Percentiles rank a stretch among this genome's conserved stretches.
Evolutionary conservation across 2,888 invertebrate genomes (phyloP).

Genomic region (Andrena hattorfiana): DNA sequence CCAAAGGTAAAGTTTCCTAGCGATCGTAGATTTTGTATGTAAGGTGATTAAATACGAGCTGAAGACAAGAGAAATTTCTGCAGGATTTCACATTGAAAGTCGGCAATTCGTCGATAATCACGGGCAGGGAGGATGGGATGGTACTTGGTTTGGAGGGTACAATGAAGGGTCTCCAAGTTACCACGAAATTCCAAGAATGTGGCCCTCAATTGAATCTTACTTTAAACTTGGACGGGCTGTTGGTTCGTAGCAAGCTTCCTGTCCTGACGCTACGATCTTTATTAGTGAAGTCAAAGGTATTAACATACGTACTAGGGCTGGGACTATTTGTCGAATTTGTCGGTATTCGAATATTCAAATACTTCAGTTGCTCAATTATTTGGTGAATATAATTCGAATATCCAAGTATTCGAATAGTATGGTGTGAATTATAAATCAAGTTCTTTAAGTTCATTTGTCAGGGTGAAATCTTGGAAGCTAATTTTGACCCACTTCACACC

Average conservation of each 20-base stretch:
- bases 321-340: no score
- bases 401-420: no score
- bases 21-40: no score
- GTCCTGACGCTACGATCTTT: slow-evolving; percentile 80
- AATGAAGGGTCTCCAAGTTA: slow-evolving; percentile 88
- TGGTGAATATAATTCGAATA: no score
- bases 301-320: no score
- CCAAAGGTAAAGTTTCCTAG: slow-evolving; percentile 88
- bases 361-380: no score
- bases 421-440: no score
- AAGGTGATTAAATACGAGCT: not conserved
- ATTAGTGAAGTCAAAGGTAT: slow-evolving; percentile 80
- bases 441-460: no score
- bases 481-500: no score
- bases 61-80: slow-evolving; percentile 72
- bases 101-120: slow-evolving; percentile 90
- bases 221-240: slow-evolving; percentile 80
- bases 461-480: no score
- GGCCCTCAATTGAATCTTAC: slow-evolving; percentile 77
- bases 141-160: slow-evolving; percentile 90
- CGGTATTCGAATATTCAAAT: no score
- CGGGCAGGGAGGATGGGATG: slow-evolving; percentile 88
- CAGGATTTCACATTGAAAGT: slow-evolving; percentile 91
- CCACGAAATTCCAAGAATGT: slow-evolving; percentile 80
- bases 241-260: slow-evolving; percentile 81